These are phyloP conservation scores for Salmo trutta DNA, from an alignment of 2,797 vertebrate genomes.

Conservation along the genomic window DNA sequence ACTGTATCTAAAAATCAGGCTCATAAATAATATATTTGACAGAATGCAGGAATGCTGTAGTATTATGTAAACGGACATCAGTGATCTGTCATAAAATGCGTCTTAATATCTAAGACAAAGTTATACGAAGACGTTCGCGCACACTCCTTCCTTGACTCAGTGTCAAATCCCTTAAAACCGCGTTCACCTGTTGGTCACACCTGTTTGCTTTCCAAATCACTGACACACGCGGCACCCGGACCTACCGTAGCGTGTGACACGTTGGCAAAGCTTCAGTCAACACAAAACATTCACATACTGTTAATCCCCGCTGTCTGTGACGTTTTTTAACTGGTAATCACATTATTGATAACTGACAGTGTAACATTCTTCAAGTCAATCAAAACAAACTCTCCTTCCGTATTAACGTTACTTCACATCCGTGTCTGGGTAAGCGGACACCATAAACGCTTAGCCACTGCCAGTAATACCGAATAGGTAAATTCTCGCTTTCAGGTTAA, in stretches of 20 bases:
- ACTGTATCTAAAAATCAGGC: neutral
- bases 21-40: neutral
- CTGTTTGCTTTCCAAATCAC: conserved; percentile 51
- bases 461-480: neutral
- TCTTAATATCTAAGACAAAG: neutral
- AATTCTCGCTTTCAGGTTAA: neutral
- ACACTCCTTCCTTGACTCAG: neutral
- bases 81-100: neutral
- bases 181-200: conserved; percentile 37
- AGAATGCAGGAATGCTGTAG: conserved; percentile 36
- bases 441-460: neutral
- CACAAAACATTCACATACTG: conserved; percentile 2
- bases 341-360: neutral
- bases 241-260: conserved; percentile 48
- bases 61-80: conserved; percentile 27
- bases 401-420: neutral
- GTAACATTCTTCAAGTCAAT: neutral
- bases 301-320: conserved; percentile 48
- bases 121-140: neutral
- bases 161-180: conserved; percentile 16
- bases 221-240: conserved; percentile 26
- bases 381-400: neutral
- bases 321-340: neutral
- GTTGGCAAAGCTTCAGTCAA: conserved; percentile 27
- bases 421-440: neutral